These are phyloP conservation scores for Rhipidura dahli DNA, from an alignment of 2,113 vertebrate species.

Conservation along the genomic window DNA sequence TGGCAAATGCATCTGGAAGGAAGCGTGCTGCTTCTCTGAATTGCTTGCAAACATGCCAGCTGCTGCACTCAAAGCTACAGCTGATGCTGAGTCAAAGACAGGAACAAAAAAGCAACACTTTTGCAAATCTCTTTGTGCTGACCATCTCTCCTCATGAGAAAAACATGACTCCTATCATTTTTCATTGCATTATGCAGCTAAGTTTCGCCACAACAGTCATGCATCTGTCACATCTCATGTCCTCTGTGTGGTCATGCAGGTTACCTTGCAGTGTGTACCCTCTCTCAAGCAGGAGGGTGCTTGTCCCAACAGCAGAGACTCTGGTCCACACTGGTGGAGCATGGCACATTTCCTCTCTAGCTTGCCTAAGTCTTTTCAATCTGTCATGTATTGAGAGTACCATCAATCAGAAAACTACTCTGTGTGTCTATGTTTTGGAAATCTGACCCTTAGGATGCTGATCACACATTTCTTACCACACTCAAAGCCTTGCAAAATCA, in stretches of 20 bases:
- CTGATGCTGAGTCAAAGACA: not conserved
- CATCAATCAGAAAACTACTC: not conserved
- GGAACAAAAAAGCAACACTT: not conserved
- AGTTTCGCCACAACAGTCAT: not conserved
- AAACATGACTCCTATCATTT: not conserved
- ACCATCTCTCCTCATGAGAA: rapidly evolving
- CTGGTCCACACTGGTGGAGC: not conserved
- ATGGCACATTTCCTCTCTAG: not conserved
- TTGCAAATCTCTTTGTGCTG: not conserved
- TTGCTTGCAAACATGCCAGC: not conserved
- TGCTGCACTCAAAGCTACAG: not conserved
- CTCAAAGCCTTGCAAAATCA: not conserved
- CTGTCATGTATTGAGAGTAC: not conserved
- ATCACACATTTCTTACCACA: not conserved
- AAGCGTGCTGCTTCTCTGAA: not conserved
- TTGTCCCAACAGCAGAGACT: not conserved
- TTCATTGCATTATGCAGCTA: not conserved
- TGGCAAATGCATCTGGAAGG: not conserved
- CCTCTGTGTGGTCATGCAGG: not conserved
- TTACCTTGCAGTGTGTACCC: not conserved
- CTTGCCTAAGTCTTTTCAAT: not conserved
- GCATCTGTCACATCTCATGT: not conserved
- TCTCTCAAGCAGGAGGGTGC: rapidly evolving
- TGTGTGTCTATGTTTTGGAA: not conserved
- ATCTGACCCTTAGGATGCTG: not conserved